Percentiles rank a stretch among this genome's conserved stretches.
phyloP scores from a whole-genome alignment of 2,888 invertebrate species.

The Synergus japonicus region DNA sequence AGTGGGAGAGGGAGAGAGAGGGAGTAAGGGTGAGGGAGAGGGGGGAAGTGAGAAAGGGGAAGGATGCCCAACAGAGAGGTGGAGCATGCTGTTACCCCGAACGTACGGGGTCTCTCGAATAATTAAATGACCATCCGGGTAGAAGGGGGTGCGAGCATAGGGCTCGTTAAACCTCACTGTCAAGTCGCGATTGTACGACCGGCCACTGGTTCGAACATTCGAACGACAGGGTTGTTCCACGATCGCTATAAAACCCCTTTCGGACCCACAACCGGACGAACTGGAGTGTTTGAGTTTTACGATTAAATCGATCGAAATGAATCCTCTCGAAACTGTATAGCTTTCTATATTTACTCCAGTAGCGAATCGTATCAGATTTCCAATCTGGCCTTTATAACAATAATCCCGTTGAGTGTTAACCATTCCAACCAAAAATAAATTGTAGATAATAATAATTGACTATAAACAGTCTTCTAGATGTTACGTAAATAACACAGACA shows the following conservation, averaged over 20 bases:
- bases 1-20: slow-evolving; percentile 38
- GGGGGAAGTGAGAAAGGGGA: slow-evolving; percentile 34
- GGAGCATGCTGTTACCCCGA: slow-evolving; percentile 48
- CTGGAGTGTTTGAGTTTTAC: slow-evolving; percentile 61
- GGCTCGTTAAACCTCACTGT: slow-evolving; percentile 77
- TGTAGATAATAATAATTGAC: no score
- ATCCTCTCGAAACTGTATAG: slow-evolving; percentile 46
- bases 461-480: no score
- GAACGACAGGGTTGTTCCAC: slow-evolving; percentile 67
- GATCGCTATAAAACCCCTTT: slow-evolving; percentile 71
- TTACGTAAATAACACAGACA: no score
- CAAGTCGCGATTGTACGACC: slow-evolving; percentile 75
- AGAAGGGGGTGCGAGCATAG: slow-evolving; percentile 68
- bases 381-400: neutral
- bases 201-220: slow-evolving; percentile 67
- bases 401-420: neutral
- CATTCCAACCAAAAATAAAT: neutral
- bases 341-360: neutral
- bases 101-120: slow-evolving; percentile 66
- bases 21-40: slow-evolving; percentile 44
- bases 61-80: slow-evolving; percentile 44
- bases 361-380: neutral
- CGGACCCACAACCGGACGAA: slow-evolving; percentile 39
- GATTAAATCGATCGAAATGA: slow-evolving; percentile 73
- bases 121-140: slow-evolving; percentile 77